These are phyloP conservation scores for Diloba caeruleocephala DNA, from an alignment of 2,888 invertebrate species.

Conservation along the genomic window DNA sequence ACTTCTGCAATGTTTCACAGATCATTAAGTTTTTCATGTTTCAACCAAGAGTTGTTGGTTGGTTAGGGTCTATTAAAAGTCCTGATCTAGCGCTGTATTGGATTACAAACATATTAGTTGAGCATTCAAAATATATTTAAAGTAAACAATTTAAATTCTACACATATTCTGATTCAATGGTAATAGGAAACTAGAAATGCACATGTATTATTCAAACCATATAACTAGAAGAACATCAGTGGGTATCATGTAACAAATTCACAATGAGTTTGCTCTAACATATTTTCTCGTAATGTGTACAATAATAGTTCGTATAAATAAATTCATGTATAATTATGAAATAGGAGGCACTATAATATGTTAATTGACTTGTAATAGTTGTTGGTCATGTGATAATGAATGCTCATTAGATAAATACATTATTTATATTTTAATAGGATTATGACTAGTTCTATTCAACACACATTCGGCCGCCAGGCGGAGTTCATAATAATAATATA, in stretches of 20 bases:
- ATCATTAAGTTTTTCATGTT: too few species aligned
- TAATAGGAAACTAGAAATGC: constrained; percentile 46
- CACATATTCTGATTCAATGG: constrained; percentile 47
- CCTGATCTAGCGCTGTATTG: too few species aligned
- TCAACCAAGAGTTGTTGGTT: too few species aligned
- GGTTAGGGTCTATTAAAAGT: too few species aligned
- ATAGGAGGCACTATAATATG: constrained; percentile 13
- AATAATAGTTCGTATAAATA: constrained; percentile 32
- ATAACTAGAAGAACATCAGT: constrained; percentile 42
- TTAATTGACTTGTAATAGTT: constrained; percentile 13
- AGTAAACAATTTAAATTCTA: constrained; percentile 44
- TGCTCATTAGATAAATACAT: constrained; percentile 13
- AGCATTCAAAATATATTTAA: too few species aligned
- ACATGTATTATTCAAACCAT: constrained; percentile 53
- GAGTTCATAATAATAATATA: too few species aligned
- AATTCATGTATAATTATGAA: constrained; percentile 20
- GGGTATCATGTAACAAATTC: constrained; percentile 27
- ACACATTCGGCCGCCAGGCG: too few species aligned
- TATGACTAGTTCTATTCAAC: background rate
- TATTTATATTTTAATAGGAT: background rate
- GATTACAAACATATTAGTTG: too few species aligned
- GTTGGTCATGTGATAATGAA: constrained; percentile 2
- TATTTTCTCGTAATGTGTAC: constrained; percentile 48
- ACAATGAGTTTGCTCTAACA: constrained; percentile 30
- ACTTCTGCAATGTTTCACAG: too few species aligned